Evolutionary conservation across 1,140 invertebrate genomes (phyloP), one percentile per base, ranked within the genome.

Genomic region (Stenopsyche tienmushanensis): DNA sequence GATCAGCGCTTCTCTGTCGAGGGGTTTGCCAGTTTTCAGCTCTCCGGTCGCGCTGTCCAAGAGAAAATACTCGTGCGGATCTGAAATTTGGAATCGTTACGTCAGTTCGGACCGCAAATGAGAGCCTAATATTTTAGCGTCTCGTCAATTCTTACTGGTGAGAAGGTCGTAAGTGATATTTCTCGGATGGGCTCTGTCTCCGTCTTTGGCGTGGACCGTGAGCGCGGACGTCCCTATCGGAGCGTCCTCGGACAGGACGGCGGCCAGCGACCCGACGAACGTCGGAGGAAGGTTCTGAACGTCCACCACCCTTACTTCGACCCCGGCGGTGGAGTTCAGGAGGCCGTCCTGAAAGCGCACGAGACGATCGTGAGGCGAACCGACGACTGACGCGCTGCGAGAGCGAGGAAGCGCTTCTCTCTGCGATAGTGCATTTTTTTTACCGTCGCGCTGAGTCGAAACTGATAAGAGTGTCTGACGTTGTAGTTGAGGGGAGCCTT

Each of bases 21-120:
- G 73, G 0, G 90, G 91, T 71, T 89, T 90, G 0, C 90, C 92
- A 0, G 92, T 94, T 68, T 85, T 84, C 39, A 96, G 74, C 74
- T 94, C 90, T 7, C 93, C 93, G 8, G 85, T 88, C 18, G 84
- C 81, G 21, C 86, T 80, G 77, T 96, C 90, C 69, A 96, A 72
- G 8, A 90, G 78, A 74, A 96, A 96, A 73, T 92, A 94, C 72
- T 94, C 90, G 72, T 90, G 86, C 2, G 92, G 91, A 85, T 94
- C 91, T 94, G 71, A 10, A 77, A 75, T 17, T 47, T 15, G 29
- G 29, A 34, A n/a, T n/a, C n/a, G n/a, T n/a, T n/a, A n/a, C n/a
- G n/a, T n/a, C n/a, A n/a, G n/a, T n/a, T n/a, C n/a, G n/a, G n/a
- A n/a, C n/a, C n/a, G n/a, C n/a, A n/a, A n/a, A n/a, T n/a, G n/a